These are phyloP conservation scores for Cyclina sinensis DNA, from an alignment of 1,140 invertebrate genomes.

Conservation along the genomic window DNA sequence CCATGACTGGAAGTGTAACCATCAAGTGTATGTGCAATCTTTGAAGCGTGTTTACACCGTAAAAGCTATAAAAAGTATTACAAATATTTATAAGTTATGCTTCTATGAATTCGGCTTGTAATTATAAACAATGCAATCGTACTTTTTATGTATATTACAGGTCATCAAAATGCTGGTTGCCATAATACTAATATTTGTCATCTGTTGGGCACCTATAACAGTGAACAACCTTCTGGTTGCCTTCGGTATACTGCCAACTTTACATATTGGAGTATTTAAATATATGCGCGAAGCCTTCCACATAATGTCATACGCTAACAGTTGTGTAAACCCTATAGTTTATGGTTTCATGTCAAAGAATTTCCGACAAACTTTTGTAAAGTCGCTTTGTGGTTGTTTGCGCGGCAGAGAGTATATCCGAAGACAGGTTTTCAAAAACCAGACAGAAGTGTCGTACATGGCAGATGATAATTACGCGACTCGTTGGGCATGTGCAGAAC, in stretches of 20 bases:
- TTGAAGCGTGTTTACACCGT: too few relatives aligned
- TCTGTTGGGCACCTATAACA: constrained; percentile 88
- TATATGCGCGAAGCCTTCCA: constrained; percentile 89
- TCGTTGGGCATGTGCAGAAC: background rate
- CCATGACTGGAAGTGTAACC: too few relatives aligned
- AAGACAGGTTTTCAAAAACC: constrained; percentile 46
- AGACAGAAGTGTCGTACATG: constrained; percentile 54
- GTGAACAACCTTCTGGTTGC: constrained; percentile 86
- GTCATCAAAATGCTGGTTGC: constrained; percentile 88
- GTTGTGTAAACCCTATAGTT: constrained; percentile 92
- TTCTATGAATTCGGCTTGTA: too few relatives aligned
- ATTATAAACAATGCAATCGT: too few relatives aligned
- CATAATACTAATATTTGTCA: constrained; percentile 87
- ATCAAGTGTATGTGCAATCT: too few relatives aligned
- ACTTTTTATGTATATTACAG: too few relatives aligned
- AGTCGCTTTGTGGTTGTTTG: constrained; percentile 58
- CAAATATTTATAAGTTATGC: too few relatives aligned
- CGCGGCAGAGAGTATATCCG: constrained; percentile 57
- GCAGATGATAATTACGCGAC: background rate
- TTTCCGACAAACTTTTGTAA: constrained; percentile 72
- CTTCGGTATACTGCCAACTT: constrained; percentile 88
- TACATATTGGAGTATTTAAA: constrained; percentile 85
- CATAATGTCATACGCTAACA: constrained; percentile 87
- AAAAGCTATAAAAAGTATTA: too few relatives aligned
- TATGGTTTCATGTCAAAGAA: constrained; percentile 94